Conservation (phyloP, 2,113 vertebrate species). For the Lipotes vexillifer region DNA sequence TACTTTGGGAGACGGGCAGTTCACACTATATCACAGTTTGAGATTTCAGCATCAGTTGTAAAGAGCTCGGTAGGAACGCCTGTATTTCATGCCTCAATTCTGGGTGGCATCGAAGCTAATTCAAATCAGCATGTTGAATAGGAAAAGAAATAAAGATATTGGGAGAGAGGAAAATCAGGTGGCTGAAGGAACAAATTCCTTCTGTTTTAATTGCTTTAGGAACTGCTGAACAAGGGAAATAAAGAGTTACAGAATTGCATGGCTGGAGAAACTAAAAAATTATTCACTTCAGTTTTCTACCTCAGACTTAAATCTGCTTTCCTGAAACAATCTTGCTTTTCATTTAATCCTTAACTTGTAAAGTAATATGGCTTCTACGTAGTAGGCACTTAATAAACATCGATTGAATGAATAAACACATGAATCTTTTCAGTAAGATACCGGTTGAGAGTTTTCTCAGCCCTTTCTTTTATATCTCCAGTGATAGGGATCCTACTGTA, state of each 20-base stretch:
- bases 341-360: background rate
- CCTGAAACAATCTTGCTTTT: background rate
- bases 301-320: background rate
- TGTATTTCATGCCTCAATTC: conserved; percentile 64
- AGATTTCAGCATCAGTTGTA: conserved; percentile 45
- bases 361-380: background rate
- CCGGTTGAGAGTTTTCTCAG: background rate
- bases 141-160: background rate
- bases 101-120: conserved; percentile 54
- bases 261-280: background rate
- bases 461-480: background rate
- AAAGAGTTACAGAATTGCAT: background rate
- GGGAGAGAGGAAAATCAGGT: background rate
- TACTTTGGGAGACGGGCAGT: conserved; percentile 54
- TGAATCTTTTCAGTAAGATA: background rate
- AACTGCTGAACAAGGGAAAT: conserved; percentile 29
- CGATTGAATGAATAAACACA: background rate
- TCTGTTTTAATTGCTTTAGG: conserved; percentile 40
- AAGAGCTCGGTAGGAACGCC: conserved; percentile 30
- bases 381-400: background rate
- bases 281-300: background rate
- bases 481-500: background rate
- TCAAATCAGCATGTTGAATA: conserved; percentile 30
- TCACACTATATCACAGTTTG: conserved; percentile 62
- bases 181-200: background rate